Evolutionary conservation across 2,797 vertebrate genomes (phyloP).

Genomic region (Tachyglossus aculeatus): DNA sequence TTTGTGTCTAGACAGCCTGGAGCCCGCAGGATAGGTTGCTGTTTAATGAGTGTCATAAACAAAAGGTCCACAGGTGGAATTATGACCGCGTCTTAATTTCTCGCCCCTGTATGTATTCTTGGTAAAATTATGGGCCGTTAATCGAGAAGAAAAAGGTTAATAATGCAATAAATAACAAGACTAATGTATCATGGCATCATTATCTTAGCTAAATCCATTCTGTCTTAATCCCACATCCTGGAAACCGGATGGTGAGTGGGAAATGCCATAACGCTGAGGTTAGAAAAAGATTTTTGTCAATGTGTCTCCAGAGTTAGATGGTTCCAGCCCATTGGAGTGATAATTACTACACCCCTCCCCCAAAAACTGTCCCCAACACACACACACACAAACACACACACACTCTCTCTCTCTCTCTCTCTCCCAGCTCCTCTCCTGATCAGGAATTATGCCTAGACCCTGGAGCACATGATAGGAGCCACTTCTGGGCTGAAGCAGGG

Average conservation of each 20-base stretch:
- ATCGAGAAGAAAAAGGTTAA: slow-evolving; percentile 3
- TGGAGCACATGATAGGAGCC: too few species aligned
- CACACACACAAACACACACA: not conserved
- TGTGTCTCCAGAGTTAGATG: not conserved
- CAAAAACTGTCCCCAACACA: too few species aligned
- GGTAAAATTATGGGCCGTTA: not conserved
- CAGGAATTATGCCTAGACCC: too few species aligned
- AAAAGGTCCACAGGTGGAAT: not conserved
- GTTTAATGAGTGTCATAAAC: not conserved
- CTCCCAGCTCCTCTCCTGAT: too few species aligned
- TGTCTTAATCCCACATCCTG: not conserved
- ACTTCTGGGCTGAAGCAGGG: too few species aligned
- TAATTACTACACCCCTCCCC: too few species aligned
- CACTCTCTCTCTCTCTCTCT: not conserved
- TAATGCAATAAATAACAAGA: not conserved
- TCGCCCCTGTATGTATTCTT: not conserved
- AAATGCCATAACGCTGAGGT: not conserved
- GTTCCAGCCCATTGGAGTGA: not conserved
- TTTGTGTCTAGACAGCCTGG: too few species aligned
- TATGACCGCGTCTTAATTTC: not conserved
- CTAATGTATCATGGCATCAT: not conserved
- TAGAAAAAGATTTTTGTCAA: not conserved
- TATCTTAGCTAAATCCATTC: not conserved
- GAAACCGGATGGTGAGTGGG: not conserved
- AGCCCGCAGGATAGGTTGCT: too few species aligned